A percentile compares a stretch with the other conserved stretches of the same genome.
These are phyloP conservation scores for Phyllostomus discolor DNA, from an alignment of 2,113 vertebrate genomes.

Conservation along the genomic window DNA sequence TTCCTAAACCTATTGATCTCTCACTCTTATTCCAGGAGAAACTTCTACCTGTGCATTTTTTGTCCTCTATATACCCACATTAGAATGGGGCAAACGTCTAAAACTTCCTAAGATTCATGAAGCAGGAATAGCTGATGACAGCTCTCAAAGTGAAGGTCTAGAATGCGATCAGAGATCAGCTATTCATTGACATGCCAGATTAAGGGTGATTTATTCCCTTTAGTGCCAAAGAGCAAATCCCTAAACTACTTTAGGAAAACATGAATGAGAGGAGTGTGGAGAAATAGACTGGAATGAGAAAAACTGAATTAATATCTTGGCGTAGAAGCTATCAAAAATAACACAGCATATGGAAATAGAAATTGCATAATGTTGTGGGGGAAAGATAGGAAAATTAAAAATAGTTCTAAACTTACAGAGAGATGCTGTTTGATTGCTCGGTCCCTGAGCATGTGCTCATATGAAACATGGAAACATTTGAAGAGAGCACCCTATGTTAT, in stretches of 20 bases:
- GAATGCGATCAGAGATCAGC: background rate
- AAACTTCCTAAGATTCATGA: constrained; percentile 15
- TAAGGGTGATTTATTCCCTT: background rate
- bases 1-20: background rate
- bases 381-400: background rate
- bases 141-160: background rate
- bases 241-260: constrained; percentile 9
- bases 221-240: background rate
- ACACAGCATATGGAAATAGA: background rate
- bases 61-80: background rate
- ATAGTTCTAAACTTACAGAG: background rate
- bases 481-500: background rate
- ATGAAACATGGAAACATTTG: background rate
- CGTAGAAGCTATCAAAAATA: background rate
- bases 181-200: background rate
- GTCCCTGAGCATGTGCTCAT: background rate
- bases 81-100: background rate
- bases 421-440: background rate
- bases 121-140: background rate
- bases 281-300: background rate
- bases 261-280: background rate
- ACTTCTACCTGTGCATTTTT: background rate
- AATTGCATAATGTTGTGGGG: background rate
- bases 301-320: background rate
- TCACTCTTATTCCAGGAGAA: background rate